A percentile compares a stretch with the other conserved stretches of the same genome.
Evolutionary conservation across 1,140 invertebrate species (phyloP).

Genomic region (Procambarus clarkii): DNA sequence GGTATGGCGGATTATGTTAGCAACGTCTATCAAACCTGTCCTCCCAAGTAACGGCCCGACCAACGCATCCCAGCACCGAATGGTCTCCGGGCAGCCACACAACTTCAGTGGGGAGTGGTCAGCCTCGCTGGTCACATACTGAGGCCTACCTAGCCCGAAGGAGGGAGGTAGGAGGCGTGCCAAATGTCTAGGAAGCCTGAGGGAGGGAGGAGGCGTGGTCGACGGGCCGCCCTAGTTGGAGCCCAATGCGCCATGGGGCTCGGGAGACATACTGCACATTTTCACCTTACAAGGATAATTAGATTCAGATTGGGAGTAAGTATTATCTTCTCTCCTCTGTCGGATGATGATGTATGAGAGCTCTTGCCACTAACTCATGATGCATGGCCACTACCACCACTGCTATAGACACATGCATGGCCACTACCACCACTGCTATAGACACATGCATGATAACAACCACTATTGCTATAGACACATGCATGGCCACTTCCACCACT

Average conservation of each 20-base stretch:
- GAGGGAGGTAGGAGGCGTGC: too few relatives aligned
- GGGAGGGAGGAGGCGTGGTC: background rate
- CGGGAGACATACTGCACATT: background rate
- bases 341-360: background rate
- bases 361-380: background rate
- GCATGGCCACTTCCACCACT: too few relatives aligned
- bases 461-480: too few relatives aligned
- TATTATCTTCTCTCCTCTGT: background rate
- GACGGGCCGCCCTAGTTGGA: background rate
- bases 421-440: background rate
- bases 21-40: too few relatives aligned
- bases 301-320: constrained; percentile 10
- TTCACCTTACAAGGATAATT: background rate
- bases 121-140: background rate
- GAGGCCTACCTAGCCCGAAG: background rate
- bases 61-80: too few relatives aligned
- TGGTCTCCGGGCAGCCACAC: too few relatives aligned
- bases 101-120: too few relatives aligned
- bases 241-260: background rate
- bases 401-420: background rate
- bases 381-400: background rate
- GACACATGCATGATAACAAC: too few relatives aligned
- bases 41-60: too few relatives aligned
- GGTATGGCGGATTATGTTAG: too few relatives aligned
- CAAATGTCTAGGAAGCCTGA: too few relatives aligned